These are phyloP conservation scores for Myotis planiceps DNA, from an alignment of 2,797 vertebrate genomes.

Conservation along the genomic window DNA sequence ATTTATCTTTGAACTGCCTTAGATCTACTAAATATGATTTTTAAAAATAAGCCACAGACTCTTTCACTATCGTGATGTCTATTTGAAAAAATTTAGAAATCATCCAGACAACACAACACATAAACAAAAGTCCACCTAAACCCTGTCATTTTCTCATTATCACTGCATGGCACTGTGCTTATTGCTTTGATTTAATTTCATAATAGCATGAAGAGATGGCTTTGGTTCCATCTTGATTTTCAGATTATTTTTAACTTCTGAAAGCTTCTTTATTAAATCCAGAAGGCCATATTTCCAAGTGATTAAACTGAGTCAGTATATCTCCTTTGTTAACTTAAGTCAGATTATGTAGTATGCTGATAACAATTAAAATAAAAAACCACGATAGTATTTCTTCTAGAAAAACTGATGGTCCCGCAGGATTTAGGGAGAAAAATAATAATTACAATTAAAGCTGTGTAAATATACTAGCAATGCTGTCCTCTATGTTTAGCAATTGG, in stretches of 20 bases:
- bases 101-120: background rate
- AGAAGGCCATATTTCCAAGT: background rate
- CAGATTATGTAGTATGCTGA: constrained; percentile 62
- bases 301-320: constrained; percentile 27
- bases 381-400: constrained; percentile 59
- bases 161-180: background rate
- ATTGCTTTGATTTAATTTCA: background rate
- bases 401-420: constrained; percentile 60
- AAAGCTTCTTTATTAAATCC: constrained; percentile 57
- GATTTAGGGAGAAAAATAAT: constrained; percentile 36
- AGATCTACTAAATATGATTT: background rate
- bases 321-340: constrained; percentile 68
- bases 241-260: constrained; percentile 61
- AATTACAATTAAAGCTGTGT: constrained; percentile 53
- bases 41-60: background rate
- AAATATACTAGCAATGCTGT: constrained; percentile 21
- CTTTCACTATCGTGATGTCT: background rate
- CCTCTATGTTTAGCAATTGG: constrained; percentile 45
- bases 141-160: background rate
- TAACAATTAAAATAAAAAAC: background rate
- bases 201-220: background rate
- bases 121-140: background rate
- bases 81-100: constrained; percentile 9
- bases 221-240: constrained; percentile 45
- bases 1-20: constrained; percentile 32